Base-by-base conservation (phyloP, 2,113 vertebrate genomes). In the Todiramphus saurophagus region DNA sequence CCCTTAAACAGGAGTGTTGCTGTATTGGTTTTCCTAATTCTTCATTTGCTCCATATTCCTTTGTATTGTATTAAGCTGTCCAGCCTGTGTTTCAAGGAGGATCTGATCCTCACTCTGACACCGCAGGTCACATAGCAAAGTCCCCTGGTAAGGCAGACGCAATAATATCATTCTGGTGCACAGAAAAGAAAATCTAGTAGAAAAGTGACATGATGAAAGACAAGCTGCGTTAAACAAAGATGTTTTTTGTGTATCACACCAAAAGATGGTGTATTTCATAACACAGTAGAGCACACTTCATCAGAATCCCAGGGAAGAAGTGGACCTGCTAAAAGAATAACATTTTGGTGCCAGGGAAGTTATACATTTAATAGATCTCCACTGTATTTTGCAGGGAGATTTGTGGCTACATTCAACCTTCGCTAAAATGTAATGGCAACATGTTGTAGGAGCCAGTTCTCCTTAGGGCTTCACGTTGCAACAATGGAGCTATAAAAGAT, bases 311-410 rank as follows among this genome's bases (percentile, higher is more conserved):
- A 64, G 80, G 78, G 55, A 96, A 97, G 94, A 97, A 95, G 95
- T 68, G 95, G 81, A 93, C 88, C 91, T 96, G 80, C 83, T 93
- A 94, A 92, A 97, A 83, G 75, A 96, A 90, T 87, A 94, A 94
- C 62, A 59, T 94, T 98, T 97, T 94, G 83, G 89, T 96, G 93
- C 39, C n/a, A 96, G 76, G 80, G 93, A 97, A 89, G 94, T 96
- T 94, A 95, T 95, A 90, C 94, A 92, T 97, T 97, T 96, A 93
- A 96, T 94, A 96, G 92, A 92, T 93, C 96, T 98, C 96, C 4
- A 4, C 95, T 97, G 87, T 91, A 91, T 97, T 98, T 97, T 96
- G 88, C 72, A 92, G 88, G 83, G 92, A 84, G 96, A 83, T 95
- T 93, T 64, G 63, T 90, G 87, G 86, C 95, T 92, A 68, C 78